A percentile compares a stretch with the other conserved stretches of the same genome.
These are phyloP conservation scores for Drosophila anomelani DNA, from an alignment of 2,888 invertebrate species.

Conservation along the genomic window DNA sequence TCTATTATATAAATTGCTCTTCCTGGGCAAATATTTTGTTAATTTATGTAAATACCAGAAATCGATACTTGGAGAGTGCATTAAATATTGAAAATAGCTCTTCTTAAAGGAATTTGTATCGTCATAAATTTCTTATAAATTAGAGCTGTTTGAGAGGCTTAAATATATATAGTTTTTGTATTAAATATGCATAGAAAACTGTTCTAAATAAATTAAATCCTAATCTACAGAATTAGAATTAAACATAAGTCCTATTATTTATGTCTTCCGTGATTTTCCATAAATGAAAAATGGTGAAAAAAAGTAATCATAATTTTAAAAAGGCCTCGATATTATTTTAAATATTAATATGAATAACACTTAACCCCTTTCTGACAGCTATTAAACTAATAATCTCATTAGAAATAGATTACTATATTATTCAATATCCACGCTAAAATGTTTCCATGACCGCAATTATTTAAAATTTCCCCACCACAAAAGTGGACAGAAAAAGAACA, in stretches of 20 bases:
- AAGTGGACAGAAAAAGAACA: constrained; percentile 2
- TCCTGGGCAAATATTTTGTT: neutral
- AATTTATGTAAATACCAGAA: neutral
- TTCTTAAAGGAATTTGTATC: no score
- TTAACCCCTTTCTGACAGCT: neutral
- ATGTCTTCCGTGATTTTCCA: neutral
- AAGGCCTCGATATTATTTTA: no score
- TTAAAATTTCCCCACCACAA: neutral
- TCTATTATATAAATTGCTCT: neutral
- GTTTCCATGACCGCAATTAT: constrained; percentile 5
- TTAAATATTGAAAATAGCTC: neutral
- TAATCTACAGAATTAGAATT: no score
- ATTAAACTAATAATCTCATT: constrained; percentile 5
- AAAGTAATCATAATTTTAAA: no score
- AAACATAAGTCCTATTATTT: neutral
- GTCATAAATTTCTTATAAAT: no score
- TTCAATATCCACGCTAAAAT: neutral
- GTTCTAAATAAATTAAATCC: no score
- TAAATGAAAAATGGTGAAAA: neutral
- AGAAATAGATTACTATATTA: neutral
- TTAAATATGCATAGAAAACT: no score
- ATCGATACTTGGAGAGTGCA: neutral
- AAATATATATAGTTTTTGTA: no score
- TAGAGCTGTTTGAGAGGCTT: no score
- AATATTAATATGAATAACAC: neutral